Base-by-base conservation (phyloP, 1,140 invertebrate genomes). In the Tribolium madens region DNA sequence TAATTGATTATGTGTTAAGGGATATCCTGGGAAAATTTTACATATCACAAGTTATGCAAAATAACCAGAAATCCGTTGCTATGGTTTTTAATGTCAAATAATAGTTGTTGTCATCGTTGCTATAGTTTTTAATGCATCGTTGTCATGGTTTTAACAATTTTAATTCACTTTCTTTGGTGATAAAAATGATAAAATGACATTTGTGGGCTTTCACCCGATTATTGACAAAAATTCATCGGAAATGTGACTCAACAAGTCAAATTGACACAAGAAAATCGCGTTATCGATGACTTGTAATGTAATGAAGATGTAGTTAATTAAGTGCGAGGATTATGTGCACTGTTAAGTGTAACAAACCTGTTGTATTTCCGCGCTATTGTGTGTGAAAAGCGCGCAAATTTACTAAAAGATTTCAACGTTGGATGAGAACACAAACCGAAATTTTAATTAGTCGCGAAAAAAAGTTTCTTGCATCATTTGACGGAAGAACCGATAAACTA, bases 271-370 rank as follows among this genome's bases (percentile, higher is more conserved):
- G n/a, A n/a, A n/a, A n/a, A n/a, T n/a, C n/a, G n/a, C n/a, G n/a
- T n/a, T n/a, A n/a, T n/a, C n/a, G n/a, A n/a, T n/a, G n/a, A n/a
- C n/a, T n/a, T n/a, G n/a, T n/a, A n/a, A n/a, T n/a, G n/a, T n/a
- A n/a, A n/a, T n/a, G n/a, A n/a, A n/a, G 57, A 64, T 31, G 18
- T 21, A 33, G 26, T 36, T 64, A 64, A 64, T 64, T 33, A 64
- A 64, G 21, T 64, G 31, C 31, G 17, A 21, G 18, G 57, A 64
- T 64, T 74, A 78, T 46, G 75, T 69, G 79, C 79, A 72, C 79
- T 77, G 72, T 50, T 78, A 78, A 80, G 74, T 80, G 79, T 78
- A 80, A 80, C 79, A 46, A 79, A 77, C 78, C 73, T 57, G 76
- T 77, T 76, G 69, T 73, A 70, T 80, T 80, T 80, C 79, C 79